Evolutionary conservation across 2,888 invertebrate species (phyloP), one percentile per base, ranked within the genome.

Genomic region (Monopis laevigella): DNA sequence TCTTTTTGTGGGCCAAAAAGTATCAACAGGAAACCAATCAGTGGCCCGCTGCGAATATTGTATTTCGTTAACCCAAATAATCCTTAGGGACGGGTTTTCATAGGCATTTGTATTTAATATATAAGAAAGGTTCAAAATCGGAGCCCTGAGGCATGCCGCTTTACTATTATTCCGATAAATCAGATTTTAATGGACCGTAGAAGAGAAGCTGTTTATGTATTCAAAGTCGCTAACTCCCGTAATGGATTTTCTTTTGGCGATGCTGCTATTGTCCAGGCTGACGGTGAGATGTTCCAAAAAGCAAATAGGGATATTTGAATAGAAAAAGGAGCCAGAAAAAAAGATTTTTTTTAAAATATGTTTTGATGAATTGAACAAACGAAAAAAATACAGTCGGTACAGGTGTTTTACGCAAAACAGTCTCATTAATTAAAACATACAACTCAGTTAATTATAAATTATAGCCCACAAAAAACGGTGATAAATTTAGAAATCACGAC

Each of bases 1-100:
- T 36, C 36, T 36, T 19, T 36, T 21, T 12, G 32, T 17, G 32
- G 36, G 6, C 36, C n/a, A 26, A 42, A 42, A 29, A 27, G 35
- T 30, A 41, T 34, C 41, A 21, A 26, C 34, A 41, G 35, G 34
- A 36, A 42, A 42, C 42, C 42, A 42, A 42, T 42, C 36, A 36
- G 36, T 42, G 36, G 29, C 42, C 42, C 19, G 36, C 18, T 17
- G 42, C 16, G 29, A 36, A 41, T 41, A 36, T 42, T 36, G 28
- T 42, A 42, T 42, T 42, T 35, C 24, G 35, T 36, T 28, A 36
- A 28, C 36, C 36, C 35, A 39, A 42, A 42, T 35, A 35, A 36
- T 42, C 36, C 36, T 24, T 29, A 14, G 28, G 21, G 36, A n/a
- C 12, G 21, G 21, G 21, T 36, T 36, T 36, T 19, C 21, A 36